Evolutionary conservation across 2,888 invertebrate genomes (phyloP).

Genomic region (Dolichomitus sp.): DNA sequence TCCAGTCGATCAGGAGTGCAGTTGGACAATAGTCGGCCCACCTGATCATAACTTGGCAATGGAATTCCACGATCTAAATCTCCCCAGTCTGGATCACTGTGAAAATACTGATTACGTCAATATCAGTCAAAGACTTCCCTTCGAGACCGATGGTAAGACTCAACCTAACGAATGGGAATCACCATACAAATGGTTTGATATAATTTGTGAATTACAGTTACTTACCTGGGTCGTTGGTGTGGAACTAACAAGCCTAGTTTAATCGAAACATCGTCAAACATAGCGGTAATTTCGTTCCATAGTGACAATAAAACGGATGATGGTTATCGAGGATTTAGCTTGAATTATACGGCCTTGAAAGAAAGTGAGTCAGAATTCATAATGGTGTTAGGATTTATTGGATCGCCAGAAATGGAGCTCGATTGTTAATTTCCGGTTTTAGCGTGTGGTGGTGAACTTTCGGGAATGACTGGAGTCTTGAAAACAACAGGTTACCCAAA

Average conservation of each 20-base stretch:
- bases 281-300: conserved; percentile 87
- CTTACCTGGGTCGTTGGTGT: conserved; percentile 83
- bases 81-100: conserved; percentile 82
- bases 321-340: conserved; percentile 88
- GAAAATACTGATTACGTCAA: conserved; percentile 82
- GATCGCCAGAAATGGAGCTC: neutral
- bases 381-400: neutral
- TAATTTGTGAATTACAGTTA: conserved; percentile 40
- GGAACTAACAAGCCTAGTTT: conserved; percentile 84
- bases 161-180: neutral
- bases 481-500: conserved; percentile 92
- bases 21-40: conserved; percentile 90
- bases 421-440: conserved; percentile 65
- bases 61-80: conserved; percentile 82
- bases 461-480: conserved; percentile 90
- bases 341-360: conserved; percentile 88
- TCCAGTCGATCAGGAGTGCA: conserved; percentile 89
- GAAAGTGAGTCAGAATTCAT: conserved; percentile 83
- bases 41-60: conserved; percentile 86
- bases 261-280: conserved; percentile 87
- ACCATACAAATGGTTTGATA: neutral
- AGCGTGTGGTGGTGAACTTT: conserved; percentile 91
- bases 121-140: conserved; percentile 78
- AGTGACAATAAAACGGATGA: conserved; percentile 85
- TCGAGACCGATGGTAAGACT: conserved; percentile 66